Base-by-base conservation (phyloP, 1,140 invertebrate species). In the Helicoverpa armigera region DNA sequence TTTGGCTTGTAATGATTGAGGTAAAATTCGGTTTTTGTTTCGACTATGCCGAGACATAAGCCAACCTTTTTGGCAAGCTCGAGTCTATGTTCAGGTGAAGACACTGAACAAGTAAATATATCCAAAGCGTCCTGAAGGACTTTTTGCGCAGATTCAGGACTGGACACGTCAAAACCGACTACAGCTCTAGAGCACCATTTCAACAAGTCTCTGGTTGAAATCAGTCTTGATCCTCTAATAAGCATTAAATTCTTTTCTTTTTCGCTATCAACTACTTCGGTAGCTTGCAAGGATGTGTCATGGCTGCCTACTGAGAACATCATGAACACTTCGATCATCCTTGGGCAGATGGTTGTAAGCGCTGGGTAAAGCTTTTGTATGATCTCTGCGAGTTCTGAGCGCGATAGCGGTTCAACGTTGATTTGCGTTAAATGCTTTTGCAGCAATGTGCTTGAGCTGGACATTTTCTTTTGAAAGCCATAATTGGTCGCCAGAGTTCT, bases 101-200 rank as follows among this genome's bases (percentile, higher is more conserved):
- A 91, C 14, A 98, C 96, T 23, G 97, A 98, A 84, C 97, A 97
- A 85, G 97, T 97, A 92, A 99, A 99, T 85, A 99, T 97, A 94
- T 99, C 98, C 29, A 99, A 96, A 0, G 98, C 98, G 95, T 99
- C 98, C 95, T 98, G 98, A 77, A 98, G 97, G 2, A 98, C 96
- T 91, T 97, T 97, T 29, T 97, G 95, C 4, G 96, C 97, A 5
- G 97, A 97, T 65, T 97, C 96, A n/a, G 96, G 94, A 51, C 97
- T 97, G 0, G 96, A 96, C 1, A 98, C 96, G 86, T 98, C 96
- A 92, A 98, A 98, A 86, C 97, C 96, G 13, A 96, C 91, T 23
- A 96, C 95, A 10, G 98, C 96, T 88, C 99, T 96, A 13, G 96
- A 95, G 90, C 98, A 99, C 97, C 98, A 98, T 94, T 99, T 99